A percentile compares a stretch with the other conserved stretches of the same genome.
Conservation (phyloP, 2,113 vertebrate genomes). For the Hippocampus guttulatus region DNA sequence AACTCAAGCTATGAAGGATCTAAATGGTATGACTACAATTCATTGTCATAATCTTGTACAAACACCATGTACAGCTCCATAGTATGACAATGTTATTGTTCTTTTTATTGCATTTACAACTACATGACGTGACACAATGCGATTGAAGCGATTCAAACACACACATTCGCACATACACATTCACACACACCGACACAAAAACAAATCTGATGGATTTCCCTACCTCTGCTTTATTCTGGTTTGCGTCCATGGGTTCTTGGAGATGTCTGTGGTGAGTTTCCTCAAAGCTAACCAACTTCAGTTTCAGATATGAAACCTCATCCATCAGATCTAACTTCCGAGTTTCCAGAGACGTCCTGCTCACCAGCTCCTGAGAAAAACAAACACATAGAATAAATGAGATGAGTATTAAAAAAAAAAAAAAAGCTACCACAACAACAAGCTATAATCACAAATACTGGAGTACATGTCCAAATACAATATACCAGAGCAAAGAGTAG, state of each 20-base stretch:
- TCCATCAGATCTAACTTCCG: slow-evolving; percentile 95
- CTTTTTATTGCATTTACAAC: background rate
- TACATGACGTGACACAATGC: background rate
- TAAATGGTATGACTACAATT: background rate
- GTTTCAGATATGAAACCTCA: slow-evolving; percentile 90
- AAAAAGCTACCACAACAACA: background rate
- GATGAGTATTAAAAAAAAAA: background rate
- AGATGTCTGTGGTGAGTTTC: slow-evolving; percentile 67
- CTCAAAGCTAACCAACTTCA: slow-evolving; percentile 90
- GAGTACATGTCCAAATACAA: background rate
- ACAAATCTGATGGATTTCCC: background rate
- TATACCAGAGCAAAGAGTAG: background rate
- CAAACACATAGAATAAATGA: background rate
- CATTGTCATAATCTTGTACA: background rate
- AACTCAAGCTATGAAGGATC: background rate
- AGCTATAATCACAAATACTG: background rate
- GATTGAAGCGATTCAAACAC: background rate
- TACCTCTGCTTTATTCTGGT: slow-evolving; percentile 92
- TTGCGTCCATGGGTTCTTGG: slow-evolving; percentile 71
- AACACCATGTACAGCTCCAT: background rate
- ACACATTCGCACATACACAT: background rate
- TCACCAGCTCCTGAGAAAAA: slow-evolving; percentile 83
- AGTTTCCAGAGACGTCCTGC: slow-evolving; percentile 87
- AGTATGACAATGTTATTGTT: background rate
- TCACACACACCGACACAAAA: background rate